Percentiles rank a stretch among this genome's conserved stretches.
These are phyloP conservation scores for Odontamblyopus lacepedii DNA, from an alignment of 2,797 vertebrate genomes.

Conservation along the genomic window DNA sequence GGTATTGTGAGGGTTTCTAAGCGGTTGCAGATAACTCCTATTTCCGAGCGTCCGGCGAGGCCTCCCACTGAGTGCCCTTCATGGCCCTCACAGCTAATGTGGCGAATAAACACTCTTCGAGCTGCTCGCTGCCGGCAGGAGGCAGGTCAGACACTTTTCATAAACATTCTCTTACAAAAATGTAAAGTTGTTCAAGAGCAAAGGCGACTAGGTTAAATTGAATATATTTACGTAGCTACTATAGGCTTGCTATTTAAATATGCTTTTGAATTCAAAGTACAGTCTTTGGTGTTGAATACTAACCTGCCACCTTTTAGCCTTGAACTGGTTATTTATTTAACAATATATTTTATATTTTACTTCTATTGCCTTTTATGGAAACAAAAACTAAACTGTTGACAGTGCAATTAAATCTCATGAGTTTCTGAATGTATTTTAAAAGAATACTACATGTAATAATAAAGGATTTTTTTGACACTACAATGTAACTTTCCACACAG, in stretches of 20 bases:
- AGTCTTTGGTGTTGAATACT: too few species aligned
- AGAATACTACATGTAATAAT: background rate
- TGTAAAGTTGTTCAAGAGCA: background rate
- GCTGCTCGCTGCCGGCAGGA: conserved; percentile 82
- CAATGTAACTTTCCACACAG: background rate
- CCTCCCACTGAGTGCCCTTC: conserved; percentile 81
- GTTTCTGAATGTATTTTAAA: too few species aligned
- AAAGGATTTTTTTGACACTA: background rate
- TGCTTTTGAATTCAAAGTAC: too few species aligned
- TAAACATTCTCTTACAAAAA: conserved; percentile 2
- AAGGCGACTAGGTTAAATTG: background rate
- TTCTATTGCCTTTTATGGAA: too few species aligned
- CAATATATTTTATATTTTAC: too few species aligned
- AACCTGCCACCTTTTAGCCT: too few species aligned
- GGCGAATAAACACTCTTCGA: conserved; percentile 76
- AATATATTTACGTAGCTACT: too few species aligned
- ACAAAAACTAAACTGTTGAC: too few species aligned
- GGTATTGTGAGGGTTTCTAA: conserved; percentile 71
- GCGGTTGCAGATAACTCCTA: conserved; percentile 75
- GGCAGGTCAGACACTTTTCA: conserved; percentile 75
- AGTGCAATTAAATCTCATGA: too few species aligned
- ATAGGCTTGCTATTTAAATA: too few species aligned
- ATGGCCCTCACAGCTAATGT: conserved; percentile 83
- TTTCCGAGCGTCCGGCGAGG: conserved; percentile 78
- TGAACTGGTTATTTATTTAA: too few species aligned